These are phyloP conservation scores for Prionace glauca DNA, from an alignment of 2,797 vertebrate genomes.

Conservation along the genomic window DNA sequence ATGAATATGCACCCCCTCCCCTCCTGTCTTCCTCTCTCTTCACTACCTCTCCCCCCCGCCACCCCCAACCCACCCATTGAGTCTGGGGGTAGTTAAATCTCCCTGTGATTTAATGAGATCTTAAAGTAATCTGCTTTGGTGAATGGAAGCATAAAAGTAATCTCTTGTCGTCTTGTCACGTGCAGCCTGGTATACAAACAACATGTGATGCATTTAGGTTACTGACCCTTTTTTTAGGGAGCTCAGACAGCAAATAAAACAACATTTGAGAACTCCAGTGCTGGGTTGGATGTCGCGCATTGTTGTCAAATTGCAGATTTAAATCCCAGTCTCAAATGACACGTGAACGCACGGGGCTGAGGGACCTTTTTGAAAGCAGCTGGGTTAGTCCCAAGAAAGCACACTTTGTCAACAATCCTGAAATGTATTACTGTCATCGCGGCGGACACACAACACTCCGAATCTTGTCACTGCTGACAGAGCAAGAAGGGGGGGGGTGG, in stretches of 20 bases:
- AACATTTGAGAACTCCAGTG: background rate
- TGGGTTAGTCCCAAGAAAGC: slow-evolving; percentile 4
- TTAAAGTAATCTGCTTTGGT: slow-evolving; percentile 12
- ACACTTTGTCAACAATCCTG: background rate
- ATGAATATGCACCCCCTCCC: background rate
- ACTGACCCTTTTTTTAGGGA: background rate
- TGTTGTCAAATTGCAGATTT: background rate
- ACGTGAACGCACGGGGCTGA: background rate
- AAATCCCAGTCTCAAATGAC: background rate
- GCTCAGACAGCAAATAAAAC: background rate
- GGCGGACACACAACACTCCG: background rate
- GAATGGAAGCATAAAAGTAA: slow-evolving; percentile 4
- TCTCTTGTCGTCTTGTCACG: background rate
- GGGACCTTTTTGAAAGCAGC: background rate
- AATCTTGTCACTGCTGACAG: background rate
- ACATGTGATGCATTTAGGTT: background rate
- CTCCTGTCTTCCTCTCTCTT: background rate
- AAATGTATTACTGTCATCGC: background rate
- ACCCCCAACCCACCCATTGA: background rate
- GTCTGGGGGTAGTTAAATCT: background rate
- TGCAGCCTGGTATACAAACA: background rate
- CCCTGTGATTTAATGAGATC: background rate
- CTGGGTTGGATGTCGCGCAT: background rate
- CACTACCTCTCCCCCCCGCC: too few species aligned
- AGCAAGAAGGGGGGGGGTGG: background rate